Percentiles rank a stretch among this genome's conserved stretches.
Evolutionary conservation across 1,140 invertebrate genomes (phyloP).

Genomic region (Cryptotermes secundus): DNA sequence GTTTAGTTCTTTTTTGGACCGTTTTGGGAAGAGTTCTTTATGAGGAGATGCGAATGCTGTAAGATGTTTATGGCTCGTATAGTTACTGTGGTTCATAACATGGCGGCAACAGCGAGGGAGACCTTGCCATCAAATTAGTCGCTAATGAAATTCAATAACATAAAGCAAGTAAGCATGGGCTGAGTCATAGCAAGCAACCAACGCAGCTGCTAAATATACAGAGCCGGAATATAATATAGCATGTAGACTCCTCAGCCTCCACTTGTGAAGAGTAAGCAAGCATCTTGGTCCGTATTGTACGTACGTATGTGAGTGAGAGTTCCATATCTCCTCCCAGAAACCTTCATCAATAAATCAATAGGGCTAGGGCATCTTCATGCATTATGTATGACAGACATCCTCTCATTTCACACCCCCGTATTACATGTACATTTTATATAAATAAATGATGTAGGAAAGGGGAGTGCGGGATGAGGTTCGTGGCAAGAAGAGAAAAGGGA

Average conservation of each 20-base stretch:
- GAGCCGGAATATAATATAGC: constrained; percentile 27
- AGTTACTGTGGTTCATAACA: constrained; percentile 6
- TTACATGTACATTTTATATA: constrained; percentile 40
- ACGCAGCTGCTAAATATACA: constrained; percentile 37
- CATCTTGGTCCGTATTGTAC: background rate
- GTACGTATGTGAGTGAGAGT: background rate
- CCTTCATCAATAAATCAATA: constrained; percentile 40
- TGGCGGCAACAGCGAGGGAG: constrained; percentile 29
- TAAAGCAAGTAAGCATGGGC: constrained; percentile 34
- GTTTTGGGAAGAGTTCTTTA: background rate
- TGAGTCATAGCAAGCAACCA: constrained; percentile 31
- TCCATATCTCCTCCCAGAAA: constrained; percentile 23
- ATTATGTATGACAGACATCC: constrained; percentile 38
- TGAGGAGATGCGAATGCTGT: background rate
- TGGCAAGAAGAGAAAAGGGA: constrained; percentile 18
- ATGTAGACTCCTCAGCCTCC: background rate
- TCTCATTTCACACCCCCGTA: constrained; percentile 39
- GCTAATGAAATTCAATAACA: constrained; percentile 39
- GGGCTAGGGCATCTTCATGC: constrained; percentile 37
- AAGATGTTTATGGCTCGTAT: background rate
- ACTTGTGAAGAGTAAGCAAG: constrained; percentile 22
- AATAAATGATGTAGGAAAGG: constrained; percentile 37
- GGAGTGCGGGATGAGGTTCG: constrained; percentile 24
- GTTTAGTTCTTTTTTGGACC: too few species aligned
- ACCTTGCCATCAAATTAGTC: constrained; percentile 38